A percentile compares a stretch with the other conserved stretches of the same genome.
Conservation (phyloP, 2,888 invertebrate genomes). For the Spilarctia lutea region DNA sequence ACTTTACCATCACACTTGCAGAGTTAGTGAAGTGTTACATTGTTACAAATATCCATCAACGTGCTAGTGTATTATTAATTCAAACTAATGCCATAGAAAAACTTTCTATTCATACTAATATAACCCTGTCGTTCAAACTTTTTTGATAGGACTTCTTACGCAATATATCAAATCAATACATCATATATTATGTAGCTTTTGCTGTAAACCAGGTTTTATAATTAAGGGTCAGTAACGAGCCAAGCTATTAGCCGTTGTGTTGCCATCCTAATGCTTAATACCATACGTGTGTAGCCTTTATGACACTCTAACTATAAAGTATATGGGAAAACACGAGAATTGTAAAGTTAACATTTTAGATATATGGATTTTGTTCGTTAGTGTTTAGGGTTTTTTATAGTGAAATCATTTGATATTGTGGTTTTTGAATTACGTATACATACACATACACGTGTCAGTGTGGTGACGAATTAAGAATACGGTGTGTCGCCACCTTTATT, state of each 20-base stretch:
- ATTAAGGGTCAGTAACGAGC: constrained; percentile 72
- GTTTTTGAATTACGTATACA: background rate
- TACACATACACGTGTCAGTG: no score
- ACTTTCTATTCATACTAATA: background rate
- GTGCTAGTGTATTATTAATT: background rate
- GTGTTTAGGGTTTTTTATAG: constrained; percentile 13
- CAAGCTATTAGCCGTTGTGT: constrained; percentile 67
- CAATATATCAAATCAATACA: background rate
- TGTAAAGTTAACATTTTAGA: constrained; percentile 29
- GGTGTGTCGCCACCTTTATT: no score
- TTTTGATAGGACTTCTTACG: background rate
- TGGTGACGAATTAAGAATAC: no score
- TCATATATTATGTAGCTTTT: constrained; percentile 23
- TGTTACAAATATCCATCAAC: background rate
- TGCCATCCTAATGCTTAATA: constrained; percentile 66
- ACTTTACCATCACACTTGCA: background rate
- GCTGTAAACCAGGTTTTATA: constrained; percentile 66
- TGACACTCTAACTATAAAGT: constrained; percentile 51
- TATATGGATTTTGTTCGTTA: constrained; percentile 29
- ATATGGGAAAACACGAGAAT: constrained; percentile 45
- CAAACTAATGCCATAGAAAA: background rate
- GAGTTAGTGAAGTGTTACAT: background rate
- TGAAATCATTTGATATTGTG: constrained; percentile 5
- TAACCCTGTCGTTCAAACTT: background rate
- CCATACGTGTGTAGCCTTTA: constrained; percentile 60